Conservation (phyloP, 2,113 vertebrate genomes). For the Charina bottae region DNA sequence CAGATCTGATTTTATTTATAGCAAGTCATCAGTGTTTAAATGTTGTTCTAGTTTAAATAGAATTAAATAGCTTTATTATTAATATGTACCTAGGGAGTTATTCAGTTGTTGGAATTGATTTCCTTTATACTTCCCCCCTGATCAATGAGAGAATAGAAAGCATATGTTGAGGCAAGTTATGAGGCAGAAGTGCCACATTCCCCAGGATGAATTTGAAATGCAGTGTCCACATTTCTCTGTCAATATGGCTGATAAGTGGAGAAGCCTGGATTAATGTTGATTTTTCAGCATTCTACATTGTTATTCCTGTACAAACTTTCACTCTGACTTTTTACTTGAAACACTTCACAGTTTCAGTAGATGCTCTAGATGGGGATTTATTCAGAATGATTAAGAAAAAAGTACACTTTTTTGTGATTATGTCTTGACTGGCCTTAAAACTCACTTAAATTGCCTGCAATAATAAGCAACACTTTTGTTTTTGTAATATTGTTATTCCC, state of each 20-base stretch:
- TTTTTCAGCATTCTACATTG: neutral
- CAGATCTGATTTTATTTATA: neutral
- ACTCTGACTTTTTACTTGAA: neutral
- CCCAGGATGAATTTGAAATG: neutral
- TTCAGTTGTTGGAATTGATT: neutral
- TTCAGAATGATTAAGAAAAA: neutral
- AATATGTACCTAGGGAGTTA: neutral
- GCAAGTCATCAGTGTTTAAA: neutral
- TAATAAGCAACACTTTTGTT: neutral
- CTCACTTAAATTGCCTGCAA: neutral
- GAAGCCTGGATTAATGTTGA: neutral
- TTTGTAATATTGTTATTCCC: neutral
- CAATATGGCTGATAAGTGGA: neutral
- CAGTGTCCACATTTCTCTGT: neutral
- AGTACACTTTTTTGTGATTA: neutral
- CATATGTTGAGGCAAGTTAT: neutral
- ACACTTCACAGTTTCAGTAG: neutral
- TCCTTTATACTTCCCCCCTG: neutral
- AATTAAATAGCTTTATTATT: slow-evolving; percentile 8
- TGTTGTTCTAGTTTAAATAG: neutral
- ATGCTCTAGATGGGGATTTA: neutral
- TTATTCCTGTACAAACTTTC: neutral
- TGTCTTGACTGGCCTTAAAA: neutral
- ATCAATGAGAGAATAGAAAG: neutral
- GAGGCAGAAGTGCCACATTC: neutral